These are phyloP conservation scores for Arion vulgaris DNA, from an alignment of 1,140 invertebrate genomes.

Conservation along the genomic window DNA sequence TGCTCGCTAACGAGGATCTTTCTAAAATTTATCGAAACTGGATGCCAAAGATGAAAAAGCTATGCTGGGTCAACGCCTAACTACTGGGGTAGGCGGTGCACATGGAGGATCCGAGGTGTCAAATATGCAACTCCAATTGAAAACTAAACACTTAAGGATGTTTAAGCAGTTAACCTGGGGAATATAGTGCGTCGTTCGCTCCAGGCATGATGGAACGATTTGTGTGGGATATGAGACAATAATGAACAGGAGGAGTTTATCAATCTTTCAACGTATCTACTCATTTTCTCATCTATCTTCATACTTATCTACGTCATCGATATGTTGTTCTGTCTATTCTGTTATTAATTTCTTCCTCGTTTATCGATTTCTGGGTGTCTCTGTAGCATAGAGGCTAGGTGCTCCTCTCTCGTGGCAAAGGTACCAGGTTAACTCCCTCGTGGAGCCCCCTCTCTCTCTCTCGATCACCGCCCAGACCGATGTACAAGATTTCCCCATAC, in stretches of 20 bases:
- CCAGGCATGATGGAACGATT: not conserved
- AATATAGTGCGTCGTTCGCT: not conserved
- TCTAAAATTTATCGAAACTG: not conserved
- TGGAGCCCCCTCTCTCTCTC: too few relatives aligned
- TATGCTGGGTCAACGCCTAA: not conserved
- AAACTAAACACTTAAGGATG: constrained; percentile 14
- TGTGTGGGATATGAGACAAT: not conserved
- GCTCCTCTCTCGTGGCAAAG: too few relatives aligned
- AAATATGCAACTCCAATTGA: constrained; percentile 5
- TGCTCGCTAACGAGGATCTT: constrained; percentile 1
- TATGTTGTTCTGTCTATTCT: too few relatives aligned
- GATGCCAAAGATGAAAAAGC: not conserved
- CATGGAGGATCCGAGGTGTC: not conserved
- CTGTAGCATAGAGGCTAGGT: too few relatives aligned
- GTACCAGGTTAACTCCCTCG: too few relatives aligned
- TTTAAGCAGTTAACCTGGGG: not conserved
- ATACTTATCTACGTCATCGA: too few relatives aligned
- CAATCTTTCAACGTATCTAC: not conserved
- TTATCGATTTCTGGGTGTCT: too few relatives aligned
- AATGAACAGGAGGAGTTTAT: not conserved
- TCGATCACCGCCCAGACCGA: too few relatives aligned
- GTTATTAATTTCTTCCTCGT: too few relatives aligned
- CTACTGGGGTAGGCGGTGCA: not conserved
- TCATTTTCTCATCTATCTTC: not conserved
- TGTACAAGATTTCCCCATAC: too few relatives aligned